Conservation (phyloP, 2,797 vertebrate species). For the Oceanodroma leucorhoa region DNA sequence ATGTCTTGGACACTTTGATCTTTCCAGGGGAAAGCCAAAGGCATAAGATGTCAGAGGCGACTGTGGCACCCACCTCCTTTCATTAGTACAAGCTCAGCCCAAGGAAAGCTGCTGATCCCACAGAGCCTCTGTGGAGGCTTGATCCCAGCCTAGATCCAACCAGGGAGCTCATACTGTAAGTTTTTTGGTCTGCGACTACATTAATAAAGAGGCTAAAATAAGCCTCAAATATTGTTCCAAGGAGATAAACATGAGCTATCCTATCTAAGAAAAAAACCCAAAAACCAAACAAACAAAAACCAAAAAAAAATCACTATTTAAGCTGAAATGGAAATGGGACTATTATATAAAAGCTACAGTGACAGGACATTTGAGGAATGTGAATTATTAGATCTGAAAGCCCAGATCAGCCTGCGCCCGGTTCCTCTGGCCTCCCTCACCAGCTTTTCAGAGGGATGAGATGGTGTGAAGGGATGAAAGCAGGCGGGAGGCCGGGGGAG, state of each 20-base stretch:
- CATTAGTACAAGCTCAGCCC: background rate
- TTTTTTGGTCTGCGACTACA: background rate
- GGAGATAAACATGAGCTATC: background rate
- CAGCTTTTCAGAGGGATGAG: background rate
- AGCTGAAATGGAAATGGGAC: background rate
- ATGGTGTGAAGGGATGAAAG: accelerated
- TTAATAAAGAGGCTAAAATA: background rate
- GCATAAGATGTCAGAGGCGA: background rate
- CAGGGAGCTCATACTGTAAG: background rate
- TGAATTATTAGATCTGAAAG: background rate
- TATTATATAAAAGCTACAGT: background rate
- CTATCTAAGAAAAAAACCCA: background rate
- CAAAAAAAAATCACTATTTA: background rate
- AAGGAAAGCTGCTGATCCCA: background rate
- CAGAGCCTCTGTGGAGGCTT: background rate
- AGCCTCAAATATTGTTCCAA: background rate
- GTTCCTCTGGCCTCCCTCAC: background rate
- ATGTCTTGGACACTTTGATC: accelerated
- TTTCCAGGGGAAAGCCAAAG: background rate
- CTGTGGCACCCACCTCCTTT: background rate
- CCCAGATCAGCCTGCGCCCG: background rate
- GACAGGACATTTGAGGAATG: accelerated
- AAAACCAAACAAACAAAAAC: too few relatives aligned
- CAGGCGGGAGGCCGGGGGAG: accelerated
- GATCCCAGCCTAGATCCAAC: background rate